Percentiles rank a stretch among this genome's conserved stretches.
Evolutionary conservation across 2,797 vertebrate species (phyloP).

Genomic region (Rhabdophis nuchalis): DNA sequence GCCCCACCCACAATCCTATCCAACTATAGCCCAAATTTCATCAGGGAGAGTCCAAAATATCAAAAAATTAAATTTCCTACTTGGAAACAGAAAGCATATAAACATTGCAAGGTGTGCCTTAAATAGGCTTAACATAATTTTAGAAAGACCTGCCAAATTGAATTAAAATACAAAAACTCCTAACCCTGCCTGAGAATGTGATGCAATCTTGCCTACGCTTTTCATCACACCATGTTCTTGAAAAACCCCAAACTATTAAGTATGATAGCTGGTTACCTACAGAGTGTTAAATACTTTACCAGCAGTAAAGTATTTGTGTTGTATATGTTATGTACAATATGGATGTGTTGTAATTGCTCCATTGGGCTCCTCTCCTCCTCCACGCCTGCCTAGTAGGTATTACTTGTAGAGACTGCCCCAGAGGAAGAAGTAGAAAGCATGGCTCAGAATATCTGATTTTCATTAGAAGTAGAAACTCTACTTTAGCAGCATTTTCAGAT

Average conservation of each 20-base stretch:
- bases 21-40: neutral
- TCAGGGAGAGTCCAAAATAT: neutral
- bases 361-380: neutral
- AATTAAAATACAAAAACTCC: neutral
- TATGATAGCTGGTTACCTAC: neutral
- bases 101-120: neutral
- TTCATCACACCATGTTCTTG: neutral
- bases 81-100: neutral
- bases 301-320: neutral
- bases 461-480: neutral
- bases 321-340: too few relatives aligned
- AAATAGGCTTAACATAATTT: neutral
- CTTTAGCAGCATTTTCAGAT: neutral
- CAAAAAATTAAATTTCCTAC: neutral
- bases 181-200: neutral
- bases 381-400: neutral
- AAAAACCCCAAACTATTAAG: neutral
- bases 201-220: neutral
- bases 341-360: neutral
- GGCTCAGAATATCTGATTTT: neutral
- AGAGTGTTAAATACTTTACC: neutral
- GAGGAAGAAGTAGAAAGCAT: neutral
- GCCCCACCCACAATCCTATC: neutral
- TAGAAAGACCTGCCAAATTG: neutral
- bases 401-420: neutral